Conservation (phyloP, 2,888 invertebrate genomes). For the Leucozona laternaria region DNA sequence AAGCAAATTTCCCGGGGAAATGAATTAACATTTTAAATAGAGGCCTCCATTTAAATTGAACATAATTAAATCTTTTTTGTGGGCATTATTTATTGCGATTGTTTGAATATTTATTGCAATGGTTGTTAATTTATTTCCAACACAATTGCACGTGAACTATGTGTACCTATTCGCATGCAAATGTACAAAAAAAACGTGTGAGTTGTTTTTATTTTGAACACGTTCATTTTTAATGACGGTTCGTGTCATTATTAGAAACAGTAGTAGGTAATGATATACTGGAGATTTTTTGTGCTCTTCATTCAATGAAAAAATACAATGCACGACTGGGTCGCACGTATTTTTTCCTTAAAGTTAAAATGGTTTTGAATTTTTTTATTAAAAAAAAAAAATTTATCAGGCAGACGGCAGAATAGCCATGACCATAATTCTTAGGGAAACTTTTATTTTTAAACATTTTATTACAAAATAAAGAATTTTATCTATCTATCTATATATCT, state of each 20-base stretch:
- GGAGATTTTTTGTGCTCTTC: neutral
- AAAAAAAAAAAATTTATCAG: too few species aligned
- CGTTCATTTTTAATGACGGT: conserved; percentile 22
- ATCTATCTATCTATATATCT: too few species aligned
- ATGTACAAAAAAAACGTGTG: neutral
- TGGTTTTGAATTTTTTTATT: too few species aligned
- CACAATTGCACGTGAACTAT: conserved; percentile 48
- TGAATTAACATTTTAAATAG: conserved; percentile 25
- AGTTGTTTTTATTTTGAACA: conserved; percentile 34
- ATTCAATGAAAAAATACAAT: neutral
- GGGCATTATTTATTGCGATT: conserved; percentile 28
- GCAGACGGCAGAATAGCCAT: too few species aligned
- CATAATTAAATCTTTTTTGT: conserved; percentile 27
- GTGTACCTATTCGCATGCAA: neutral
- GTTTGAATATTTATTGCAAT: conserved; percentile 32
- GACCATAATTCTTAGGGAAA: too few species aligned
- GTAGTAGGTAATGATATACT: neutral
- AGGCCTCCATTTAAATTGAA: conserved; percentile 14
- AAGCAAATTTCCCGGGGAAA: neutral
- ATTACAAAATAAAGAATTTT: too few species aligned
- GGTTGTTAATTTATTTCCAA: conserved; percentile 54
- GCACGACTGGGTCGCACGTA: neutral
- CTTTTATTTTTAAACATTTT: too few species aligned
- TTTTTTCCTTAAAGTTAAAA: too few species aligned
- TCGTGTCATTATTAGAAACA: conserved; percentile 10